These are phyloP conservation scores for Phoxinus dragarum DNA, from an alignment of 2,797 vertebrate species.

Conservation along the genomic window DNA sequence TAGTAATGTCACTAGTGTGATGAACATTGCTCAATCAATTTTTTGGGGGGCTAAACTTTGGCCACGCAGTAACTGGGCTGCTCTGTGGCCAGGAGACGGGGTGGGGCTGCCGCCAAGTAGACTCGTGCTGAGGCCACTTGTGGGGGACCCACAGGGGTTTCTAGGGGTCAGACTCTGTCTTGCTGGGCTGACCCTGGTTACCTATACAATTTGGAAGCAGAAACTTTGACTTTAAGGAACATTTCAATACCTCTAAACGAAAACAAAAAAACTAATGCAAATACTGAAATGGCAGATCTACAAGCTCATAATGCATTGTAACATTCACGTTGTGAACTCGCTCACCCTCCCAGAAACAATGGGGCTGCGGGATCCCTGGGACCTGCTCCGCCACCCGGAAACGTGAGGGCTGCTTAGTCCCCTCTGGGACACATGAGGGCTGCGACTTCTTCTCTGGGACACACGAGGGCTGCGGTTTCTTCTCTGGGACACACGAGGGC, in stretches of 20 bases:
- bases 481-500: neutral
- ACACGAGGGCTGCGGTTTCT: too few species aligned
- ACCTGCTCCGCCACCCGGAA: neutral
- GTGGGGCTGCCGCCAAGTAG: constrained; percentile 3
- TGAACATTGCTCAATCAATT: neutral
- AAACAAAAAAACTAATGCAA: constrained; percentile 11
- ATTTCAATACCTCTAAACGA: constrained; percentile 14
- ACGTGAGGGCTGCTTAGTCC: neutral
- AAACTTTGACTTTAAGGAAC: constrained; percentile 27
- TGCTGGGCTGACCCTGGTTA: constrained; percentile 17
- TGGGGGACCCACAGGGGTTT: constrained; percentile 21
- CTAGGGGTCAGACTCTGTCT: constrained; percentile 14
- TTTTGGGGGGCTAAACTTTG: constrained; percentile 11
- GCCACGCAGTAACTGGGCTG: constrained; percentile 17
- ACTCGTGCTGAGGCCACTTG: constrained; percentile 17
- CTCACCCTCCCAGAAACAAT: constrained; percentile 16
- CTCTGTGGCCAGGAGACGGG: constrained; percentile 8
- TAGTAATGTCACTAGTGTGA: constrained; percentile 16
- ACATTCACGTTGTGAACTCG: constrained; percentile 1
- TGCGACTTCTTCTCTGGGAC: too few species aligned
- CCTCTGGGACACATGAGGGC: too few species aligned
- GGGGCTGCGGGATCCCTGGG: neutral
- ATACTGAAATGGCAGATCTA: constrained; percentile 15
- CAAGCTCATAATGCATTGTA: constrained; percentile 22
- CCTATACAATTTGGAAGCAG: constrained; percentile 5